phyloP scores from a whole-genome alignment of 2,888 invertebrate genomes.

The Oscheius sp. region DNA sequence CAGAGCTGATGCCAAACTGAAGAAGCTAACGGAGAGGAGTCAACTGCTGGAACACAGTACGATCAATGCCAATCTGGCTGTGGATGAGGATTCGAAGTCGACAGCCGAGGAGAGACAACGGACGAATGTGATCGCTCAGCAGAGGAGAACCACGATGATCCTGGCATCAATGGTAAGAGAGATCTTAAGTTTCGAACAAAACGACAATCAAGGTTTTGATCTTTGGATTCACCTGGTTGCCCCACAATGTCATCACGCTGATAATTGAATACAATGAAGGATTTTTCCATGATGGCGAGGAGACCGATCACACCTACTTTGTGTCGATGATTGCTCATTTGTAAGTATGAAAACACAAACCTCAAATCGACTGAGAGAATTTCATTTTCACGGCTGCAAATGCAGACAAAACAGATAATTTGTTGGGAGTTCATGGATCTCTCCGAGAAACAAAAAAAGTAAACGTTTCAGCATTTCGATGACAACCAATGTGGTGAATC shows the following conservation, averaged over 20 bases:
- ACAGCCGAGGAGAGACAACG: conserved; percentile 40
- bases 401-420: too few relatives aligned
- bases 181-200: background rate
- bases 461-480: conserved; percentile 58
- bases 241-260: conserved; percentile 57
- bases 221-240: conserved; percentile 61
- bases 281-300: conserved; percentile 41
- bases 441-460: too few relatives aligned
- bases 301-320: conserved; percentile 59
- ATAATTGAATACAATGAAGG: conserved; percentile 64
- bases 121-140: conserved; percentile 47
- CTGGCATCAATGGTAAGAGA: conserved; percentile 52
- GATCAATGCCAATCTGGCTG: conserved; percentile 7
- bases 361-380: background rate
- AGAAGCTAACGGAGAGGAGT: conserved; percentile 63
- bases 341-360: conserved; percentile 36
- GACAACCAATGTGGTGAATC: conserved; percentile 61
- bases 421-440: too few relatives aligned
- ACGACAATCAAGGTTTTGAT: conserved; percentile 57
- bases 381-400: background rate
- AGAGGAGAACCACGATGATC: conserved; percentile 56
- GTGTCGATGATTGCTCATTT: conserved; percentile 64
- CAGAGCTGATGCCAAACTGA: conserved; percentile 60
- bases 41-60: conserved; percentile 56
- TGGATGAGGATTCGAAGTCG: conserved; percentile 20